Base-by-base conservation (phyloP, 1,140 invertebrate genomes). In the Babylonia areolata region DNA sequence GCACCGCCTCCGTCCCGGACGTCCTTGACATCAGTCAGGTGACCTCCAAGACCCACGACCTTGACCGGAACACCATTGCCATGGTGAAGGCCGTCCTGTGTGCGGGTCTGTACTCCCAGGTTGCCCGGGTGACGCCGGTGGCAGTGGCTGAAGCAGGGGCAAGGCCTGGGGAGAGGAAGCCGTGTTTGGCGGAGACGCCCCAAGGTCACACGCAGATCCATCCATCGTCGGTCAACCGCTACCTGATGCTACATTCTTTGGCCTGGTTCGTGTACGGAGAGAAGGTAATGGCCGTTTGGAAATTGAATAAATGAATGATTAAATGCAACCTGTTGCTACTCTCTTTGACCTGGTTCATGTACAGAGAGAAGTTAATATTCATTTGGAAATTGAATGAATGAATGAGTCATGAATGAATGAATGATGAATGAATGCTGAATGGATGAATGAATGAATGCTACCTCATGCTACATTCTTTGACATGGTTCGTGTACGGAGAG, bases 61-160 rank as follows among this genome's bases (percentile, higher is more conserved):
- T 92, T 64, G 90, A 90, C 71, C 69, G 37, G 37, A 85, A 83
- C n/a, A 88, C 86, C 20, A 85, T 92, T 69, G 91, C 92, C 31
- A 90, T 92, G 85, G 87, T 94, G 28, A 93, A 93, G 85, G 92
- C 93, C 35, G 91, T 93, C 3, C 85, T 94, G 39, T 90, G 92
- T 81, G 93, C 93, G 33, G 93, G 93, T 37, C 88, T 94, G 69
- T 94, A 93, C 86, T 93, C 93, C 20, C 92, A 92, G 87, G 91
- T 93, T 79, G 93, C 91, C 54, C 89, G 88, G 80, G 84, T 86
- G 28, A 90, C 91, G 37, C 88, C 90, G 80, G 89, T 92, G 39
- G 92, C 92, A 87, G 89, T 88, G 78, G 89, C 87, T 31, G 71
- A 85, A n/a, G 71, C 54, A 28, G 31, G 54, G 31, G 89, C 85